Base-by-base conservation (phyloP, 2,888 invertebrate genomes). In the Polymixis flavicincta region DNA sequence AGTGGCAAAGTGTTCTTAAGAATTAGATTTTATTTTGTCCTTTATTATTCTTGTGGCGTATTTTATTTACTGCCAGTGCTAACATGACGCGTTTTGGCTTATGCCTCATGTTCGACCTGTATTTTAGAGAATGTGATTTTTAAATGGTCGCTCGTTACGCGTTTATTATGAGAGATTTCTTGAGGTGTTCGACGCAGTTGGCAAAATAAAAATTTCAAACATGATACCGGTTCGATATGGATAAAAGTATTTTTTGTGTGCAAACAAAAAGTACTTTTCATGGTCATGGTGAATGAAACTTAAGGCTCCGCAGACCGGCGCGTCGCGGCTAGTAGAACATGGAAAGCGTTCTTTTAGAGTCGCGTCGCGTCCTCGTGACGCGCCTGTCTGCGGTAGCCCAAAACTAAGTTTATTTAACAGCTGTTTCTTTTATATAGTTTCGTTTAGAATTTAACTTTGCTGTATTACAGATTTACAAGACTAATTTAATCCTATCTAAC, bases 11-110 rank as follows among this genome's bases (percentile, higher is more conserved):
- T 52, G 42, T 75, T 86, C 80, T 80, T 77, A 78, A 76, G 80
- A 87, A 86, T 87, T 83, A 80, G 83, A 83, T 79, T 87, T 86
- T 86, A 87, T 86, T 87, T 86, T 78, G 69, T 74, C 71, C 77
- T 86, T 86, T 86, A 87, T 80, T 82, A 74, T 78, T 75, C 65
- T 73, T 77, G 73, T 69, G 71, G 73, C 67, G 76, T 71, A 74
- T 87, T 87, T 85, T 85, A 85, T 85, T 85, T 85, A 85, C 78
- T 57, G 73, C 76, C 73, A 57, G 63, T 76, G 78, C 78, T 76
- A 79, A 85, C 87, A 82, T 76, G 79, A 73, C 77, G 69, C 57
- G 42, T 73, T 85, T 82, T 76, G 66, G 77, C 78, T 82, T 80
- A 71, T 82, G 60, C 82, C 68, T 76, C 59, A 73, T 71, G 60